Evolutionary conservation across 1,140 invertebrate genomes (phyloP), one percentile per base, ranked within the genome.

Genomic region (Eueides isabella): DNA sequence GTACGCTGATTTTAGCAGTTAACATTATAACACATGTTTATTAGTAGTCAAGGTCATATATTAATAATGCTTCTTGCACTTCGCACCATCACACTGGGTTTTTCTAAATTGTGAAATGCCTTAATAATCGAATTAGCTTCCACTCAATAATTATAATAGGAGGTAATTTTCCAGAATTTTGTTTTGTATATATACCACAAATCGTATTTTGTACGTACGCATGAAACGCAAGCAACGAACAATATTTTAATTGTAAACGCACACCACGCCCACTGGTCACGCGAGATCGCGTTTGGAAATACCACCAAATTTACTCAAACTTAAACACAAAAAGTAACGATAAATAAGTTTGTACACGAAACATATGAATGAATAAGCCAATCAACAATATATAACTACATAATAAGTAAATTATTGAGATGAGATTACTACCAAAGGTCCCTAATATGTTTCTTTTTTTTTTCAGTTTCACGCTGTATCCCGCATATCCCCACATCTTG

Each of bases 171-270:
- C n/a, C n/a, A n/a, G n/a, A n/a, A n/a, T 48, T 0, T 23, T 38
- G 38, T 35, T 65, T 23, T 38, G 23, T 35, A 65, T 65, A 19
- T 65, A 4, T 65, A 65, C 33, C n/a, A 11, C 6, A 14, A 35
- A 61, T 14, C 28, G 19, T 65, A 69, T 66, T 55, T n/a, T 71
- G 78, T 80, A 79, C 48, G 72, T 78, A 79, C 72, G 72, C 77
- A 76, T 71, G 76, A 67, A 80, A 77, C 76, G 72, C 76, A 66
- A 78, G 76, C 76, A 79, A 73, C 71, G 81, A 81, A 82, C 85
- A 87, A 85, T 88, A 87, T 88, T 92, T 90, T 92, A 92, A 89
- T 89, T 90, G 87, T 85, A 86, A 91, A 85, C 83, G 81, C 76
- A 84, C 67, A 77, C 85, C 82, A 80, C 87, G 85, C 88, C 89